Conservation (phyloP, 2,113 vertebrate genomes). For the Pelusios castaneus region DNA sequence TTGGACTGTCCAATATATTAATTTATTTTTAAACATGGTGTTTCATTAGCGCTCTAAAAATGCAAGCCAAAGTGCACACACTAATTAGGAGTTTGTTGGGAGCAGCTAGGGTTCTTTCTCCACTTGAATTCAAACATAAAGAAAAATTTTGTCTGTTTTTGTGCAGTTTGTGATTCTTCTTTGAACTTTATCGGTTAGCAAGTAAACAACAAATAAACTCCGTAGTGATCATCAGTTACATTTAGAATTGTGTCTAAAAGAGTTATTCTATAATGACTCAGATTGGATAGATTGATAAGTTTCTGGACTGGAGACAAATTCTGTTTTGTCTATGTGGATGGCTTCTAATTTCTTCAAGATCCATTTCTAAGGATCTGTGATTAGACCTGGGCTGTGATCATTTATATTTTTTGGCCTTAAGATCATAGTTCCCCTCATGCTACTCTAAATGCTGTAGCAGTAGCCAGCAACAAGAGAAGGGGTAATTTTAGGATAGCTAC, state of each 20-base stretch:
- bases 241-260: not conserved
- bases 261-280: not conserved
- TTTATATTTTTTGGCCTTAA: not conserved
- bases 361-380: not conserved
- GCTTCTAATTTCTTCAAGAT: not conserved
- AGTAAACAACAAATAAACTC: not conserved
- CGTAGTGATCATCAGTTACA: not conserved
- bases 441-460: not conserved
- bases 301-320: too few species aligned
- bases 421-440: not conserved
- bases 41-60: not conserved
- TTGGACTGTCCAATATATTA: not conserved
- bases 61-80: not conserved
- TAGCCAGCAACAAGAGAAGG: not conserved
- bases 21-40: not conserved
- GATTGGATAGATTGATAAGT: too few species aligned
- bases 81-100: not conserved
- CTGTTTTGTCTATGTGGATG: too few species aligned
- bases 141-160: not conserved
- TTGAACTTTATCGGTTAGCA: fast-evolving
- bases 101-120: not conserved
- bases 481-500: not conserved
- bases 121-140: not conserved
- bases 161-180: not conserved
- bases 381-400: not conserved